These are phyloP conservation scores for Thunnus maccoyii DNA, from an alignment of 2,113 vertebrate genomes.

Conservation along the genomic window DNA sequence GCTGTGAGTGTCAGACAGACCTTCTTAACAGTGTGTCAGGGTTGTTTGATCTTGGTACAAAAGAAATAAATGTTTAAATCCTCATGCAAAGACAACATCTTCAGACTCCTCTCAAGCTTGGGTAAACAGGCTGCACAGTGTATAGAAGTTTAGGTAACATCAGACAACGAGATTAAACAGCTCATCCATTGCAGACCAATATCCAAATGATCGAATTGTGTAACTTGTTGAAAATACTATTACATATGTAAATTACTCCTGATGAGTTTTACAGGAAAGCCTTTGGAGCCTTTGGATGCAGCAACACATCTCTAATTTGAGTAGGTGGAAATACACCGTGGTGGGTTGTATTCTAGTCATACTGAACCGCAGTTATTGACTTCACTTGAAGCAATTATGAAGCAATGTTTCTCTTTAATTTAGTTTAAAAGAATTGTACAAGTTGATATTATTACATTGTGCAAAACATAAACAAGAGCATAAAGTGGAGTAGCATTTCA, in stretches of 20 bases:
- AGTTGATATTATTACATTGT: conserved; percentile 1
- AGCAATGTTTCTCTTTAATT: neutral
- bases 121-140: neutral
- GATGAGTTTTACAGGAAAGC: conserved; percentile 5
- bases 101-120: neutral
- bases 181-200: neutral
- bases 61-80: conserved; percentile 1
- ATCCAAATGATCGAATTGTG: neutral
- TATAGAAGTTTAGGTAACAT: neutral
- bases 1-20: conserved; percentile 33
- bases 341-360: neutral
- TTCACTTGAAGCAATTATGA: neutral
- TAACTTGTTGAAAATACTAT: conserved; percentile 3
- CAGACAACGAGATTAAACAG: neutral
- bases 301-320: neutral
- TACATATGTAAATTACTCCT: conserved; percentile 14
- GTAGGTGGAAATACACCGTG: neutral
- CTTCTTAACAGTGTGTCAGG: neutral
- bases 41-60: neutral
- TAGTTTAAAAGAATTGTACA: neutral
- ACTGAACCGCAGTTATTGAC: neutral
- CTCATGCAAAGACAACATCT: conserved; percentile 23
- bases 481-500: neutral
- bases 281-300: conserved; percentile 1
- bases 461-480: neutral